A percentile compares a stretch with the other conserved stretches of the same genome.
phyloP scores from a whole-genome alignment of 2,888 invertebrate genomes.

The Drepanosiphum platanoidis region DNA sequence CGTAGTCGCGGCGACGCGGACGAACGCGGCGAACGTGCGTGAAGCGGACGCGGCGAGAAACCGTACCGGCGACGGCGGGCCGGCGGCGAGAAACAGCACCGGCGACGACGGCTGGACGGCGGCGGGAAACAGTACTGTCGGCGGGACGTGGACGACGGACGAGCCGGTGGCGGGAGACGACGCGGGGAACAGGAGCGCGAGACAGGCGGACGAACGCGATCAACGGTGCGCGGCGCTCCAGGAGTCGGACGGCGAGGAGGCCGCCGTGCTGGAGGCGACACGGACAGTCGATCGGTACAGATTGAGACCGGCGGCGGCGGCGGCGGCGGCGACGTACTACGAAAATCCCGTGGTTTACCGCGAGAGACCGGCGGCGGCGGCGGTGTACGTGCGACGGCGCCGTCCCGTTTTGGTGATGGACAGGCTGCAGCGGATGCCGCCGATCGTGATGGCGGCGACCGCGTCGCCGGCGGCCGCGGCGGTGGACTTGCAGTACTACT shows the following conservation, averaged over 20 bases:
- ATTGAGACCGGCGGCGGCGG: background rate
- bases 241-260: background rate
- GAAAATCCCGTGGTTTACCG: background rate
- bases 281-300: background rate
- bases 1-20: too few relatives aligned
- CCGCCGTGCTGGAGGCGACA: background rate
- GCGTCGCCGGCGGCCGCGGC: background rate
- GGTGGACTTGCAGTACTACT: background rate
- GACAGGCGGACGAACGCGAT: constrained; percentile 1
- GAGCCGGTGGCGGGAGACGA: background rate
- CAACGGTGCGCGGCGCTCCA: constrained; percentile 1
- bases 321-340: too few relatives aligned
- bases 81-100: background rate
- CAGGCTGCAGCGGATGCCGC: background rate
- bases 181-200: background rate
- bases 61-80: too few relatives aligned
- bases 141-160: background rate
- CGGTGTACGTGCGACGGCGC: background rate
- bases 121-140: background rate
- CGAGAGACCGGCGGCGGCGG: background rate
- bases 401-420: background rate
- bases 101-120: background rate
- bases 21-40: too few relatives aligned
- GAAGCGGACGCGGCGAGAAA: too few relatives aligned
- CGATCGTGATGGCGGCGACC: background rate